Evolutionary conservation across 2,888 invertebrate species (phyloP), one percentile per base, ranked within the genome.

Genomic region (Catocala sponsa): DNA sequence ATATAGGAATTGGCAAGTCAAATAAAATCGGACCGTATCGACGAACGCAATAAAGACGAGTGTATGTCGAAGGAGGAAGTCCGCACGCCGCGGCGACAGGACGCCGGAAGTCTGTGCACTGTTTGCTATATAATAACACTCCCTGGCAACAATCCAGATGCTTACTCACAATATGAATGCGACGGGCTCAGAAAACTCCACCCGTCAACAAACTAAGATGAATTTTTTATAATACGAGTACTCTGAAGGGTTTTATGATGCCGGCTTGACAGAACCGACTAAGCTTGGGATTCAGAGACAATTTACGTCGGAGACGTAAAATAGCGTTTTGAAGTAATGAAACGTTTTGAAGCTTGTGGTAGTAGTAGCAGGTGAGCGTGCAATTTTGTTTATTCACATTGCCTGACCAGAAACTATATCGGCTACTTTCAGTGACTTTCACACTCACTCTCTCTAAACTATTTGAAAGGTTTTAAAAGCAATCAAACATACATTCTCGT

Each of bases 91-190:
- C 71, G 79, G 76, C 79, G 80, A 78, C 79, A 82, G 80, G 78
- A 81, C 72, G 79, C 79, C 85, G 81, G 83, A 84, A 81, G 79
- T 72, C 67, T 78, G 68, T 75, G 79, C 80, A 76, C 76, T 74
- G 71, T 79, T 81, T 71, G 69, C 75, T 70, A 74, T 73, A 70
- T 74, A 75, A 76, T 68, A 71, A 71, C 68, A 71, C 66, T 68
- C 61, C 54, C 59, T 90, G 90, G 90, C 85, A 65, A 58, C 42
- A 66, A 55, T 81, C 89, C 90, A 90, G 78, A 80, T 79, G 76
- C 76, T 78, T 74, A 76, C 60, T 75, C 67, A 73, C 68, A 75
- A 55, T 56, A 65, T 69, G 43, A 56, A 60, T 55, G 53, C 58
- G 67, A 68, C 48, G 48, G 56, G 56, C 66, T 68, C 62, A 50